phyloP scores from a whole-genome alignment of 2,888 invertebrate species.

The Tribolium freemani region DNA sequence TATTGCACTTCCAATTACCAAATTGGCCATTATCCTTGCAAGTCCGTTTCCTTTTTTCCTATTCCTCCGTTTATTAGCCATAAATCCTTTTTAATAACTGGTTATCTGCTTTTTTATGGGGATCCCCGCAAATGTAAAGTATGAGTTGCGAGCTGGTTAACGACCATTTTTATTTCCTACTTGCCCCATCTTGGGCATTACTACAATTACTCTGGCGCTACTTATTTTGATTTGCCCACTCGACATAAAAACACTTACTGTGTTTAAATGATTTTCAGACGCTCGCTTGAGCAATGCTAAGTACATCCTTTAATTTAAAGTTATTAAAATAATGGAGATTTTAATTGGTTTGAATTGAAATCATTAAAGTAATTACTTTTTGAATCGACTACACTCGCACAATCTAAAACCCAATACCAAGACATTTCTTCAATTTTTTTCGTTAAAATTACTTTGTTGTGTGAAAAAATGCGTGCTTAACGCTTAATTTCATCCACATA shows the following conservation, averaged over 20 bases:
- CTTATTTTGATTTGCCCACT: constrained; percentile 33
- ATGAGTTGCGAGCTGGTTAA: constrained; percentile 37
- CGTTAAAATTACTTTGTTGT: background rate
- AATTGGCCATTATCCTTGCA: constrained; percentile 54
- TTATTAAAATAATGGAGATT: constrained; percentile 58
- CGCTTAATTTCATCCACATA: constrained; percentile 11
- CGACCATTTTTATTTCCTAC: constrained; percentile 40
- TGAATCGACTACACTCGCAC: constrained; percentile 20
- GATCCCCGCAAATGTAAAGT: constrained; percentile 51
- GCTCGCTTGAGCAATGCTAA: constrained; percentile 33
- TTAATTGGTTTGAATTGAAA: constrained; percentile 61
- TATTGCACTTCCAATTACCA: constrained; percentile 54
- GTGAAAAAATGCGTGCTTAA: constrained; percentile 11
- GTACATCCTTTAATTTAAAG: constrained; percentile 54
- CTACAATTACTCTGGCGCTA: constrained; percentile 39
- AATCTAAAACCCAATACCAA: constrained; percentile 10
- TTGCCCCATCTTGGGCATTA: constrained; percentile 27
- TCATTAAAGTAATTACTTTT: constrained; percentile 59
- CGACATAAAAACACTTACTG: background rate
- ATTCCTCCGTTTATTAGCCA: constrained; percentile 55
- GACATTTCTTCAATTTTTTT: background rate
- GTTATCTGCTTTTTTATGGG: constrained; percentile 54
- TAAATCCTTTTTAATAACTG: constrained; percentile 57
- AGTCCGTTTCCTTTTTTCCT: constrained; percentile 50
- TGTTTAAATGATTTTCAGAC: constrained; percentile 18